Percentiles rank a stretch among this genome's conserved stretches.
Conservation (phyloP, 2,797 vertebrate genomes). For the Argentina silus region DNA sequence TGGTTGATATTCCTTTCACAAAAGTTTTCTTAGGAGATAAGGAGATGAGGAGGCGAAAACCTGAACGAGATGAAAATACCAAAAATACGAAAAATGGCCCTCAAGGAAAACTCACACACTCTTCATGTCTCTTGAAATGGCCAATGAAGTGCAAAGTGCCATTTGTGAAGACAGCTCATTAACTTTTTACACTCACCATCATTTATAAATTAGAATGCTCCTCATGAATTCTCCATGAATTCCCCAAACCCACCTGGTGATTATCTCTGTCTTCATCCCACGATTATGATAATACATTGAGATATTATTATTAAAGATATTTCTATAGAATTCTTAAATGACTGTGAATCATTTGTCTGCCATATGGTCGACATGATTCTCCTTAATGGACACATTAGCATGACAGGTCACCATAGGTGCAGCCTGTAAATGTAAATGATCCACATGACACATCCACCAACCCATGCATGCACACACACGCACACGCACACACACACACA, state of each 20-base stretch:
- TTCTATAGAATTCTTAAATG: conserved; percentile 30
- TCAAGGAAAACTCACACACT: not conserved
- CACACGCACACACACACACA: conserved; percentile 5
- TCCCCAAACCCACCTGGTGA: not conserved
- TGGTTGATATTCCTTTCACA: conserved; percentile 33
- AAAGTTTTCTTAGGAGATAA: conserved; percentile 49
- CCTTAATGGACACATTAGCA: conserved; percentile 57
- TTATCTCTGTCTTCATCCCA: conserved; percentile 3
- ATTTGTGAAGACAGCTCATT: not conserved
- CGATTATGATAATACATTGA: conserved; percentile 22
- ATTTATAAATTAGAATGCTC: not conserved
- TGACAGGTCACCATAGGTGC: conserved; percentile 51
- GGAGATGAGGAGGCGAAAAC: conserved; percentile 46
- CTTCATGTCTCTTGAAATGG: not conserved
- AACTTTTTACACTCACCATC: not conserved
- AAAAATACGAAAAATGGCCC: not conserved
- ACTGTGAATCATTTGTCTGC: conserved; percentile 28
- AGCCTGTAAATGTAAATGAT: conserved; percentile 21
- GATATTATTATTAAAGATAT: conserved; percentile 18
- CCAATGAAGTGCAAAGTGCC: not conserved
- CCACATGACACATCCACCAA: not conserved
- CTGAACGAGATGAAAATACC: not conserved
- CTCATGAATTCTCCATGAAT: not conserved
- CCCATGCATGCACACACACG: conserved; percentile 31
- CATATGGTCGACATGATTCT: conserved; percentile 46